These are phyloP conservation scores for Antheraea yamamai DNA, from an alignment of 2,888 invertebrate species.

Conservation along the genomic window DNA sequence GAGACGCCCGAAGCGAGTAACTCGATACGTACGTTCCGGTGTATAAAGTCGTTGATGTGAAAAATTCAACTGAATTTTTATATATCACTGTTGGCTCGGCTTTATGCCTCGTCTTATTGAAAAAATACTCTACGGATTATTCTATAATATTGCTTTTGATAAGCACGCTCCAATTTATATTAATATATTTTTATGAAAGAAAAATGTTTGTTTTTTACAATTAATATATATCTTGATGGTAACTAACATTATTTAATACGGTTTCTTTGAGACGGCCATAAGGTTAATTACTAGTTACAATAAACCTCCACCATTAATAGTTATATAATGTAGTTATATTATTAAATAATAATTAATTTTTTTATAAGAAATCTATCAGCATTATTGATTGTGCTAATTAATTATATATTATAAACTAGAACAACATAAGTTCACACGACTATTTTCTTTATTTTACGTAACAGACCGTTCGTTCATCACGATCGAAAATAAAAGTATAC, in stretches of 20 bases:
- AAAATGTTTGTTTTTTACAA: not conserved
- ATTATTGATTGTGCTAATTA: no score
- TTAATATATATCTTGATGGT: not conserved
- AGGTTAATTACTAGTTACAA: not conserved
- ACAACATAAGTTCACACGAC: not conserved
- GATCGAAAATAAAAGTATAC: not conserved
- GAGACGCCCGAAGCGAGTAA: conserved; percentile 65
- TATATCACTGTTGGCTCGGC: conserved; percentile 51
- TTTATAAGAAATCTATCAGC: no score
- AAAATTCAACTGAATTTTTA: conserved; percentile 68
- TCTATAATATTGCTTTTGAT: conserved; percentile 18
- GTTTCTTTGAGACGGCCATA: not conserved
- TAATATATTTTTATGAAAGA: not conserved
- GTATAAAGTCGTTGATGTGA: conserved; percentile 70
- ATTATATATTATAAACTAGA: not conserved
- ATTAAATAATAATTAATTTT: no score
- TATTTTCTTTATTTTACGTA: not conserved
- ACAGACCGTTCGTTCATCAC: not conserved
- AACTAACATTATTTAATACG: not conserved
- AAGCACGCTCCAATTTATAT: not conserved
- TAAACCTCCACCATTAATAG: no score
- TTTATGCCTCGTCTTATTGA: conserved; percentile 41
- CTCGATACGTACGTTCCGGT: conserved; percentile 58
- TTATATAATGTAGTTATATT: no score
- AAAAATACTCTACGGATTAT: conserved; percentile 24